Evolutionary conservation across 1,140 invertebrate species (phyloP).

Genomic region (Trinorchestia longiramus): DNA sequence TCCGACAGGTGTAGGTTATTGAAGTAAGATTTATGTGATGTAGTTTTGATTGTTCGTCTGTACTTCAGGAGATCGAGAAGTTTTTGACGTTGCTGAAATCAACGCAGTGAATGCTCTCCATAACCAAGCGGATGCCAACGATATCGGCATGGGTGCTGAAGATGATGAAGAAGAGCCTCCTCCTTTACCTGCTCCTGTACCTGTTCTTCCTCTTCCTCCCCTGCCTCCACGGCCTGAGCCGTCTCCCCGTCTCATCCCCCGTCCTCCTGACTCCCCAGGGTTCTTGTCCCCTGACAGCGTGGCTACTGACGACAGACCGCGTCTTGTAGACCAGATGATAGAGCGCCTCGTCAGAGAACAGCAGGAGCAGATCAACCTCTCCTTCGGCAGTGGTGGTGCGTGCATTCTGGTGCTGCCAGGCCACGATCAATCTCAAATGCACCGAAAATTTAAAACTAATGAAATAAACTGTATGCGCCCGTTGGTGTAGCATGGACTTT

Average conservation of each 20-base stretch:
- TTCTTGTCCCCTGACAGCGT: constrained; percentile 24
- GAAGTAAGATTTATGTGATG: not conserved
- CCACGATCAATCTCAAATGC: not conserved
- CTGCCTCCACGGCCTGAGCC: constrained; percentile 56
- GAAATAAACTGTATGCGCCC: not conserved
- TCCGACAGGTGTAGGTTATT: not conserved
- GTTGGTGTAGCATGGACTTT: not conserved
- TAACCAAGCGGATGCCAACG: not conserved
- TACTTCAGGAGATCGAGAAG: constrained; percentile 78
- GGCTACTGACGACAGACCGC: not conserved
- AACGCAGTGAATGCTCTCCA: constrained; percentile 10
- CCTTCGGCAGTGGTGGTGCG: constrained; percentile 4
- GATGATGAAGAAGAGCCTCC: constrained; percentile 54
- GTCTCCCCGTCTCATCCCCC: constrained; percentile 67
- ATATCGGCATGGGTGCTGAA: not conserved
- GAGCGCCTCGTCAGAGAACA: constrained; percentile 15
- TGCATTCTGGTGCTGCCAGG: no score
- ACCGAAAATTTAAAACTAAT: not conserved
- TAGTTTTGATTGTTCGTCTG: not conserved
- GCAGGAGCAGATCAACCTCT: constrained; percentile 33
- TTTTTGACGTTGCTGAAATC: constrained; percentile 71
- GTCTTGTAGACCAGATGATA: constrained; percentile 20
- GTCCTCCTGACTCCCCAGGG: not conserved
- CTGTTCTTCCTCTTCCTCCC: constrained; percentile 4
- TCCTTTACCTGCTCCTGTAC: constrained; percentile 33